Percentiles rank a stretch among this genome's conserved stretches.
phyloP scores from a whole-genome alignment of 2,797 vertebrate genomes.

The Anisognathus igniventris region DNA sequence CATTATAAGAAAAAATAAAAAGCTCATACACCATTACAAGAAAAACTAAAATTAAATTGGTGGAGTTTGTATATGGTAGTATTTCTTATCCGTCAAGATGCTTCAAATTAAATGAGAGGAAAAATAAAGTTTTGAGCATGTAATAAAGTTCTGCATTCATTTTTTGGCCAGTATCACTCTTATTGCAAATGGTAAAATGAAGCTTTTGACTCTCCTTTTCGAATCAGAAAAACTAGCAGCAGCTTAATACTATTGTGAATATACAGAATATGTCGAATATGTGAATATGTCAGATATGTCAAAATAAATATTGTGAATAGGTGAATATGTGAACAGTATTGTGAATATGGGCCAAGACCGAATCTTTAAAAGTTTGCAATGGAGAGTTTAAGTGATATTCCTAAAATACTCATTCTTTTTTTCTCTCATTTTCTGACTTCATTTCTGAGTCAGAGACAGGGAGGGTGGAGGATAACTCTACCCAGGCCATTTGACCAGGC shows the following conservation, averaged over 20 bases:
- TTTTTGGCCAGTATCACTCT: background rate
- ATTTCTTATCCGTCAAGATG: background rate
- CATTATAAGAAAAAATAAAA: background rate
- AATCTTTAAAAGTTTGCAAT: background rate
- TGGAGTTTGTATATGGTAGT: background rate
- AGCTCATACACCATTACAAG: background rate
- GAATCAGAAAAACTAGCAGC: background rate
- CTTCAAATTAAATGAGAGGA: background rate
- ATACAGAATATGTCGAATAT: background rate
- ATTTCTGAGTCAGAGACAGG: conserved; percentile 46
- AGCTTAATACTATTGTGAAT: background rate
- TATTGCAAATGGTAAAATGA: background rate
- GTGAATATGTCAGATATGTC: background rate
- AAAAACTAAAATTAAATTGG: background rate
- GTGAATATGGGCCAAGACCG: background rate
- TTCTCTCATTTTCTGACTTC: conserved; percentile 31
- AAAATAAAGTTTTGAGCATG: background rate
- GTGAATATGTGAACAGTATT: background rate
- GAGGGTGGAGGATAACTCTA: conserved; percentile 49
- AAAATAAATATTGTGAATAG: background rate
- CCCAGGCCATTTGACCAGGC: conserved; percentile 18
- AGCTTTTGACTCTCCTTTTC: background rate
- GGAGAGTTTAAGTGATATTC: background rate
- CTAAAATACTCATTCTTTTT: background rate
- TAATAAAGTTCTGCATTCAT: background rate